phyloP scores from a whole-genome alignment of 2,113 vertebrate species.

The Ammodytes dubius region DNA sequence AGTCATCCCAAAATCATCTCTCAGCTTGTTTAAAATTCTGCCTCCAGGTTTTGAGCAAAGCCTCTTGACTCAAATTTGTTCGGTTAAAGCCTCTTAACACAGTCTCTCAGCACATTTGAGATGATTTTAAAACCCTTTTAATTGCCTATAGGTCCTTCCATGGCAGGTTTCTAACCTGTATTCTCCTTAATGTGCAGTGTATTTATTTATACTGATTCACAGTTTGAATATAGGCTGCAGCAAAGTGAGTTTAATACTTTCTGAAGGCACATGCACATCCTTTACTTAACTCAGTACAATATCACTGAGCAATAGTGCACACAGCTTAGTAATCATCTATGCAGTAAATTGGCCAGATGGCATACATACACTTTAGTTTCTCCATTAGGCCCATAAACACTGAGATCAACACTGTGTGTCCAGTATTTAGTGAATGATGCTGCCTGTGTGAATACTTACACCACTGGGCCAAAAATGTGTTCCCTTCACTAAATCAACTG shows the following conservation, averaged over 20 bases:
- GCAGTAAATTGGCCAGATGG: conserved; percentile 44
- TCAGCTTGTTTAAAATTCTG: conserved; percentile 41
- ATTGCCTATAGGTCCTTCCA: neutral
- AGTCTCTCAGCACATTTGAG: conserved; percentile 2
- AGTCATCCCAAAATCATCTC: conserved; percentile 33
- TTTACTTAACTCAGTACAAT: conserved; percentile 10
- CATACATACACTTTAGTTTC: conserved; percentile 29
- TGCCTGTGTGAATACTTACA: neutral
- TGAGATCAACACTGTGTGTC: conserved; percentile 27
- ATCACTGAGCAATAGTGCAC: conserved; percentile 15
- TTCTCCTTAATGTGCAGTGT: neutral
- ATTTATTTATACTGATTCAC: neutral
- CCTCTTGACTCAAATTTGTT: conserved; percentile 9
- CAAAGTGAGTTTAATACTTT: conserved; percentile 5
- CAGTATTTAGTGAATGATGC: conserved; percentile 11
- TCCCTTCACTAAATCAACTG: neutral
- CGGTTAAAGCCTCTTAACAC: conserved; percentile 9
- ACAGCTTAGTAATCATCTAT: conserved; percentile 34
- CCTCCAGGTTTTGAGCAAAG: conserved; percentile 17
- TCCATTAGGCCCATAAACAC: conserved; percentile 40
- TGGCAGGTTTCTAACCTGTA: conserved; percentile 1
- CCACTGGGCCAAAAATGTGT: neutral
- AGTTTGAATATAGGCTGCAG: conserved; percentile 3
- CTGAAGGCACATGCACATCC: neutral
- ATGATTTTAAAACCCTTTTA: conserved; percentile 25